Evolutionary conservation across 2,888 invertebrate genomes (phyloP), one percentile per base, ranked within the genome.

Genomic region (Xylota sylvarum): DNA sequence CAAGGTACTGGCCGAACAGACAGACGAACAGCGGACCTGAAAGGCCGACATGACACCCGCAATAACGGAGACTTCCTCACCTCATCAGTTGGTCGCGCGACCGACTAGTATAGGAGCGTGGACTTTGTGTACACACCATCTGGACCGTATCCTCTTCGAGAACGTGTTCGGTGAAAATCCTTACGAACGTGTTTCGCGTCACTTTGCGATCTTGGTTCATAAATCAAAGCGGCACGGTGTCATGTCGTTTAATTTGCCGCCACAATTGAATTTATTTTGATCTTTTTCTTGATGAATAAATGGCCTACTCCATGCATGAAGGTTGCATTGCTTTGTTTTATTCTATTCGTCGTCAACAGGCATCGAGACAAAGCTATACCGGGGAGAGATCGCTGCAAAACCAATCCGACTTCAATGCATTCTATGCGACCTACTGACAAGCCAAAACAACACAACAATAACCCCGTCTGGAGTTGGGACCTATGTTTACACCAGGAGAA

Each of bases 231-330:
- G 82, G 86, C 86, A 82, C 77, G 82, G 72, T 78, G 81, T 82
- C 86, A 86, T 86, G 86, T 82, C 86, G 86, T 82, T 86, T 86
- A 82, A 86, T 82, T 86, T 76, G 82, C 86, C 81, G 82, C 81
- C 77, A 86, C 86, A 86, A 82, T 86, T 86, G 86, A 86, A 86
- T 86, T 86, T 82, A 86, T 86, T 86, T 86, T 82, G 77, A 86
- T 82, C 72, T 73, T 72, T 81, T 72, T 52, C 40, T 50, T 64
- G 70, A 70, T 37, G 62, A 32, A 82, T 77, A 82, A 14, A 52
- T 76, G 43, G 76, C 30, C 48, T 43, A 27, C 65, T 27, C 43
- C 17, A 50, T 14, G 17, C 50, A 32, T 67, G 58, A 43, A 70
- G 58, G 40, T 35, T 69, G 60, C 5, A 35, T 32, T 72, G 46